Evolutionary conservation across 2,888 invertebrate genomes (phyloP).

Genomic region (Prosapia bicincta): DNA sequence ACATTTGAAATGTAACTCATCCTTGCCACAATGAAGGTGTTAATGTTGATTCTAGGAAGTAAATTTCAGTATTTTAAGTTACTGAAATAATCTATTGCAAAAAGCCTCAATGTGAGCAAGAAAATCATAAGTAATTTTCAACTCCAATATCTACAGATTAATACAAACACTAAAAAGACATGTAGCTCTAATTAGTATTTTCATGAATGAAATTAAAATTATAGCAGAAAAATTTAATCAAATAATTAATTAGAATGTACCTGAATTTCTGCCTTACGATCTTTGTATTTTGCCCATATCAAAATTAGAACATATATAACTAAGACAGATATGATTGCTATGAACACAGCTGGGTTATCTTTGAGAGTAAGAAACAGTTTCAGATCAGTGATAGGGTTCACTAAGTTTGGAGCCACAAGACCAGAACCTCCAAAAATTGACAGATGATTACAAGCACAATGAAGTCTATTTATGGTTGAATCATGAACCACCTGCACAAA

Average conservation of each 20-base stretch:
- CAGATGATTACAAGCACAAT: background rate
- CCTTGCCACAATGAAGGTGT: no score
- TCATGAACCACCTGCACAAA: background rate
- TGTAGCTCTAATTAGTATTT: no score
- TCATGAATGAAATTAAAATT: no score
- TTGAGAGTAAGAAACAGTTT: conserved; percentile 31
- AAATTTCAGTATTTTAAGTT: no score
- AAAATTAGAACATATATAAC: conserved; percentile 32
- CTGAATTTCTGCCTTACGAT: conserved; percentile 28
- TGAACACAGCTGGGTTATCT: conserved; percentile 33
- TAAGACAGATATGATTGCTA: conserved; percentile 29
- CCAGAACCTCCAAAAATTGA: background rate
- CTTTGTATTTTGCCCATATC: conserved; percentile 30
- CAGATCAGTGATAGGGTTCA: conserved; percentile 33
- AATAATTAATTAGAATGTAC: conserved; percentile 10
- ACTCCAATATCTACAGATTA: no score
- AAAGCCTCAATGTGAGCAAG: no score
- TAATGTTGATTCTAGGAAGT: no score
- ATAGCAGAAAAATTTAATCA: no score
- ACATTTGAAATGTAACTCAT: no score
- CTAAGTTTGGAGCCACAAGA: conserved; percentile 17
- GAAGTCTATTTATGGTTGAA: background rate
- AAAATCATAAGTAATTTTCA: no score
- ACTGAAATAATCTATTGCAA: no score
- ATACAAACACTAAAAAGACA: no score